Percentiles rank a stretch among this genome's conserved stretches.
Evolutionary conservation across 2,113 vertebrate genomes (phyloP).

Genomic region (Rhinolophus sinicus): DNA sequence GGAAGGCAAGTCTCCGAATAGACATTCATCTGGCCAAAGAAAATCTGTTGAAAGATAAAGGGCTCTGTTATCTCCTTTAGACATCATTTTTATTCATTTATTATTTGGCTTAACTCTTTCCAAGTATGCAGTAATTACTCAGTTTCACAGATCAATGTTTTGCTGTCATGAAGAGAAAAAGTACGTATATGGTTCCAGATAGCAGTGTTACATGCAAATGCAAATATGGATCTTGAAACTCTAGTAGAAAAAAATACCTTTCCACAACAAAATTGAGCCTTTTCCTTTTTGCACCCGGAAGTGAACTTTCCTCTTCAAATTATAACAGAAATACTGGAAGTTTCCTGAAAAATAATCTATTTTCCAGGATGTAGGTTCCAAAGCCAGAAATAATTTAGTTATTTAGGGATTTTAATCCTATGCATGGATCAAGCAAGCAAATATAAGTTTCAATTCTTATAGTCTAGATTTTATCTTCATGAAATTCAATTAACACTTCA

Average conservation of each 20-base stretch:
- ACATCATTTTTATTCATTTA: constrained; percentile 46
- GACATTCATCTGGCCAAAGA: constrained; percentile 16
- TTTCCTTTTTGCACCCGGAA: not conserved
- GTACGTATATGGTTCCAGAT: not conserved
- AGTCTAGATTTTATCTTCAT: not conserved
- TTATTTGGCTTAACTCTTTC: constrained; percentile 44
- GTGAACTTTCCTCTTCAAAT: constrained; percentile 3
- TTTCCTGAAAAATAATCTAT: not conserved
- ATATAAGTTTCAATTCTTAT: not conserved
- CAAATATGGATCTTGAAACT: not conserved
- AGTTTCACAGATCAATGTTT: constrained; percentile 11
- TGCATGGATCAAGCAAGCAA: not conserved
- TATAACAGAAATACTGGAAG: not conserved
- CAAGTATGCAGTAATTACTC: not conserved
- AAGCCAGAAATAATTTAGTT: not conserved
- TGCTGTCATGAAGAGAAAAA: not conserved
- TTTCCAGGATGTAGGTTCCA: not conserved
- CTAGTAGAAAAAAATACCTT: not conserved
- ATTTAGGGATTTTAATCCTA: not conserved
- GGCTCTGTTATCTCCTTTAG: not conserved
- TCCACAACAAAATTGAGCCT: not conserved
- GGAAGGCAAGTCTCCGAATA: not conserved
- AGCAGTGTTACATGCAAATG: not conserved
- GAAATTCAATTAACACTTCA: not conserved
- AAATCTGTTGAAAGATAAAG: constrained; percentile 43